Percentiles rank a stretch among this genome's conserved stretches.
Evolutionary conservation across 2,888 invertebrate genomes (phyloP).

Genomic region (Xanthostigma xanthostigma): DNA sequence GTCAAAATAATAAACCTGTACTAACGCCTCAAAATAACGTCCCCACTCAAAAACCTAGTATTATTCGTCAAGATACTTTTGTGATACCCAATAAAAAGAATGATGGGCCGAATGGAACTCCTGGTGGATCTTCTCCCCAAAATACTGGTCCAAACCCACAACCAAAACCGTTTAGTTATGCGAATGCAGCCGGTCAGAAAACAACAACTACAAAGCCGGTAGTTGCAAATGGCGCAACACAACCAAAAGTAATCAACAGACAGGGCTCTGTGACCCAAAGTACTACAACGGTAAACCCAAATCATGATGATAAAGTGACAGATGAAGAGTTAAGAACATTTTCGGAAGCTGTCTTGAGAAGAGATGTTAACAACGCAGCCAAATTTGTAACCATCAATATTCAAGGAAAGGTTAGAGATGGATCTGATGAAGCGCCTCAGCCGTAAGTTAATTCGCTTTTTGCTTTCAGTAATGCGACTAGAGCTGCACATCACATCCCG

Average conservation of each 20-base stretch:
- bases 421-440: conserved; percentile 57
- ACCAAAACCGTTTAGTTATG: conserved; percentile 6
- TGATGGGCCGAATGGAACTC: background rate
- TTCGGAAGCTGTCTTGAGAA: conserved; percentile 53
- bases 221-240: conserved; percentile 11
- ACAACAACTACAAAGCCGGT: conserved; percentile 6
- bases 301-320: conserved; percentile 29
- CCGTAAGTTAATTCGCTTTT: conserved; percentile 41
- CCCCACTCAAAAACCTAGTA: too few relatives aligned
- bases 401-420: conserved; percentile 48
- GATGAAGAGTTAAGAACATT: conserved; percentile 51
- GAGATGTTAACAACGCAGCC: conserved; percentile 61
- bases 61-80: background rate
- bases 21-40: too few relatives aligned
- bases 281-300: conserved; percentile 6
- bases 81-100: background rate
- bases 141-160: too few relatives aligned
- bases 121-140: too few relatives aligned
- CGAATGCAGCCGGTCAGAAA: conserved; percentile 13
- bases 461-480: too few relatives aligned
- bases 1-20: too few relatives aligned
- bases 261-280: background rate
- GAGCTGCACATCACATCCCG: too few relatives aligned
- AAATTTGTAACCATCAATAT: conserved; percentile 52
- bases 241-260: conserved; percentile 1